A percentile compares a stretch with the other conserved stretches of the same genome.
Conservation (phyloP, 2,113 vertebrate species). For the Peromyscus leucopus region DNA sequence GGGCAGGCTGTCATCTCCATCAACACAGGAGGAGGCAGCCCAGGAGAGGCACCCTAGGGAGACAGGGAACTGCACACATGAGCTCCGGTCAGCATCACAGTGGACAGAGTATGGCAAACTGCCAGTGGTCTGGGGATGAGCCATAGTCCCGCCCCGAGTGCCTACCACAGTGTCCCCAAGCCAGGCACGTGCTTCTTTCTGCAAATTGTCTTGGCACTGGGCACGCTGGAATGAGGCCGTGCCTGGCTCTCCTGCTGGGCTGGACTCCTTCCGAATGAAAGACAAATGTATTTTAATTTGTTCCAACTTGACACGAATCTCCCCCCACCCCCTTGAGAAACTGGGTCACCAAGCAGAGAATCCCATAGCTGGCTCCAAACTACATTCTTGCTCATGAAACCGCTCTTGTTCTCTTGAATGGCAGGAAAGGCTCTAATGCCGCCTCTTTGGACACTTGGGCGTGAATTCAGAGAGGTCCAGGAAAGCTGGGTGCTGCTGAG, state of each 20-base stretch:
- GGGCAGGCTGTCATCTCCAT: neutral
- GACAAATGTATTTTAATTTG: slow-evolving; percentile 64
- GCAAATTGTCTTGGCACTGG: neutral
- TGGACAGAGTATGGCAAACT: neutral
- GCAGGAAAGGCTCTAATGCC: rapidly evolving
- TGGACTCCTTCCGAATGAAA: neutral
- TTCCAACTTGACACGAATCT: slow-evolving; percentile 32
- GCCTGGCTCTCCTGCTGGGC: neutral
- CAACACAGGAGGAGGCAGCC: neutral
- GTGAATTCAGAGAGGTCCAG: rapidly evolving
- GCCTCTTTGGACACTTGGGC: neutral
- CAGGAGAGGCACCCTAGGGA: neutral
- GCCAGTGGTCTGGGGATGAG: rapidly evolving
- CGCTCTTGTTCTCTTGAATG: too few relatives aligned
- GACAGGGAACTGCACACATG: neutral
- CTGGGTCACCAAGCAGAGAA: slow-evolving; percentile 17
- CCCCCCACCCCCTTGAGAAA: neutral
- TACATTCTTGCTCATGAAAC: rapidly evolving
- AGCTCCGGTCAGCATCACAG: rapidly evolving
- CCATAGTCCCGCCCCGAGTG: rapidly evolving
- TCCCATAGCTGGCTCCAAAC: neutral
- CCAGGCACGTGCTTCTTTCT: neutral
- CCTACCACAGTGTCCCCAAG: neutral
- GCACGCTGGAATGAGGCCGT: rapidly evolving
- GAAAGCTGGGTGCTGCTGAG: neutral